These are phyloP conservation scores for Alosa alosa DNA, from an alignment of 2,113 vertebrate genomes.

Conservation along the genomic window DNA sequence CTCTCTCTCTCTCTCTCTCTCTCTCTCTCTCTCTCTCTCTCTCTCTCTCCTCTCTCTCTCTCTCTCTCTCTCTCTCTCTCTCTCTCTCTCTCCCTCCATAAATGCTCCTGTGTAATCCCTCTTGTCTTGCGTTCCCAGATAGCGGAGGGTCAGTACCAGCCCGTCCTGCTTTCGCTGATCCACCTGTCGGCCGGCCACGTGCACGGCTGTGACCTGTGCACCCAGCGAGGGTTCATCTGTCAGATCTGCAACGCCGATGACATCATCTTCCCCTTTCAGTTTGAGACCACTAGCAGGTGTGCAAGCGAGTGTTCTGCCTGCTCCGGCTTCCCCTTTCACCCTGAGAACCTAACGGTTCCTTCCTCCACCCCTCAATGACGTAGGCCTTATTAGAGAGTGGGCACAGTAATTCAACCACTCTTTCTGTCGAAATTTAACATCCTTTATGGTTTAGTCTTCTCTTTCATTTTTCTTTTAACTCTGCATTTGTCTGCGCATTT, in stretches of 20 bases:
- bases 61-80: not conserved
- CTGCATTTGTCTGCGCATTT: not conserved
- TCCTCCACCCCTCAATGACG: too few relatives aligned
- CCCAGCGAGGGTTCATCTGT: constrained; percentile 92
- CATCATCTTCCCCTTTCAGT: constrained; percentile 95
- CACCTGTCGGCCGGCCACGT: constrained; percentile 83
- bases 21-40: not conserved
- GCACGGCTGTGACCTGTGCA: constrained; percentile 88
- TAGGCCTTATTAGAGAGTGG: too few relatives aligned
- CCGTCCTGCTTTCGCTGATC: constrained; percentile 74
- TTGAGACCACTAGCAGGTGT: constrained; percentile 82
- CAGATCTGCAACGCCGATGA: constrained; percentile 83
- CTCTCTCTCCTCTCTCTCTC: not conserved
- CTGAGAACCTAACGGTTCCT: too few relatives aligned
- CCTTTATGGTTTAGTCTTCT: not conserved
- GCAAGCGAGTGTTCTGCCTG: not conserved
- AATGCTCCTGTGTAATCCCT: not conserved
- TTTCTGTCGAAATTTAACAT: not conserved
- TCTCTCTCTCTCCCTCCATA: not conserved
- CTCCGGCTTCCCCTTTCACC: not conserved
- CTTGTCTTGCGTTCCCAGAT: constrained; percentile 68
- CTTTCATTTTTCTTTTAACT: not conserved
- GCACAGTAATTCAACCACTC: not conserved
- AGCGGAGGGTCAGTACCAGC: constrained; percentile 73
- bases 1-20: not conserved